These are phyloP conservation scores for Maconellicoccus hirsutus DNA, from an alignment of 1,140 invertebrate species.

Conservation along the genomic window DNA sequence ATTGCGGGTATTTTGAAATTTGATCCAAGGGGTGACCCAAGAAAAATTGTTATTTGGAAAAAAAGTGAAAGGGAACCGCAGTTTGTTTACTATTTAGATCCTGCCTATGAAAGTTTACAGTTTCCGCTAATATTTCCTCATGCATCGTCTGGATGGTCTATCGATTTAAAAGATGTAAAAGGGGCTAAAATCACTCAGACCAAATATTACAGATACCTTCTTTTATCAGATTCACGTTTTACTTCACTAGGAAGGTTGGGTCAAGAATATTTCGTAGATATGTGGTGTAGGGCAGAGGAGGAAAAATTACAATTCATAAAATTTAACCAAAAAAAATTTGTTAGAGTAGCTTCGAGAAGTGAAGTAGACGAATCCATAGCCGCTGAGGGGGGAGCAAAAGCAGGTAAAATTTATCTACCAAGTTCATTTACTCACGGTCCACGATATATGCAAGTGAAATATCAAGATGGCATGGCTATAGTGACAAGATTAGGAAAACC, in stretches of 20 bases:
- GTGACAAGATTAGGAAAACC: slow-evolving; percentile 21
- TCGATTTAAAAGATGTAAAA: background rate
- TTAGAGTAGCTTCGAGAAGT: background rate
- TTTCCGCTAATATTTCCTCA: slow-evolving; percentile 15
- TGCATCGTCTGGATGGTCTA: slow-evolving; percentile 14
- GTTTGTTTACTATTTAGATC: slow-evolving; percentile 12
- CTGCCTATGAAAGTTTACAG: slow-evolving; percentile 14
- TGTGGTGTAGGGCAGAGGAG: slow-evolving; percentile 21
- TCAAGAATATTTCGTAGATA: slow-evolving; percentile 19
- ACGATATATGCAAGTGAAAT: slow-evolving; percentile 19
- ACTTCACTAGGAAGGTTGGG: background rate
- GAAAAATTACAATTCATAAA: slow-evolving; percentile 8
- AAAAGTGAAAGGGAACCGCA: background rate
- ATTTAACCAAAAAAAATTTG: background rate
- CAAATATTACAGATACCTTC: slow-evolving; percentile 5
- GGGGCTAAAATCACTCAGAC: slow-evolving; percentile 8
- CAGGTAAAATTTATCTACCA: slow-evolving; percentile 11
- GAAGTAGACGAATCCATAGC: background rate
- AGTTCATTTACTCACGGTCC: slow-evolving; percentile 17
- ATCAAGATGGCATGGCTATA: slow-evolving; percentile 25
- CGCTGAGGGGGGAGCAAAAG: background rate
- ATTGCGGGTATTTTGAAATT: background rate
- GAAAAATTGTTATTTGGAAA: slow-evolving; percentile 20
- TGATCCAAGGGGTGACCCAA: background rate
- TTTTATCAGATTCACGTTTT: slow-evolving; percentile 5